A percentile compares a stretch with the other conserved stretches of the same genome.
Evolutionary conservation across 37 sponge, comb jelly and placozoan genomes (phyloP).

Genomic region (Spongilla lacustris): DNA sequence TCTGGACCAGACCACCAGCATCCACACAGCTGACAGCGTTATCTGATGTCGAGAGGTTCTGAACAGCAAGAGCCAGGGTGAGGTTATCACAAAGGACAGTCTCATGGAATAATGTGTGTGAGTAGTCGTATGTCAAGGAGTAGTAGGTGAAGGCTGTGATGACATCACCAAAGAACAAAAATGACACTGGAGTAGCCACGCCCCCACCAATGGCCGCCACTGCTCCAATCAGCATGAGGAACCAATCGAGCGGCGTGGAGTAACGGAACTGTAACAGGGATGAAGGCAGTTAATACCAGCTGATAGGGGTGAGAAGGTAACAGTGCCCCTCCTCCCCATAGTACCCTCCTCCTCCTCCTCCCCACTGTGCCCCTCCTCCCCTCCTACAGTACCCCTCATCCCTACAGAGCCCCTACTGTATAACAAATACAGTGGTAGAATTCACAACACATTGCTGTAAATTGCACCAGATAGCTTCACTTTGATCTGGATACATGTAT

Average conservation of each 20-base stretch:
- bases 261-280: slow-evolving; percentile 68
- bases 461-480: no score
- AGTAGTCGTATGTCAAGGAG: neutral
- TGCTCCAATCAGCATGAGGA: slow-evolving; percentile 65
- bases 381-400: no score
- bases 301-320: no score
- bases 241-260: slow-evolving; percentile 56
- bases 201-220: slow-evolving; percentile 71
- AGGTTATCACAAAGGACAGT: neutral
- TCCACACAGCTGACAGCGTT: neutral
- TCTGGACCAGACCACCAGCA: neutral
- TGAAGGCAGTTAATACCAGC: no score
- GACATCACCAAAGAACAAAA: slow-evolving; percentile 74
- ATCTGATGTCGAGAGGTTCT: neutral
- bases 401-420: no score
- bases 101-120: neutral
- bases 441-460: no score
- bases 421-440: no score
- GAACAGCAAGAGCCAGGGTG: neutral
- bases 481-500: no score
- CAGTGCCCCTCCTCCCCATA: no score
- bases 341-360: no score
- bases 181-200: slow-evolving; percentile 52
- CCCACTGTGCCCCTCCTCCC: no score
- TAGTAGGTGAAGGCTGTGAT: slow-evolving; percentile 56